A percentile compares a stretch with the other conserved stretches of the same genome.
phyloP scores from a whole-genome alignment of 2,888 invertebrate species.

The Rhingia rostrata region DNA sequence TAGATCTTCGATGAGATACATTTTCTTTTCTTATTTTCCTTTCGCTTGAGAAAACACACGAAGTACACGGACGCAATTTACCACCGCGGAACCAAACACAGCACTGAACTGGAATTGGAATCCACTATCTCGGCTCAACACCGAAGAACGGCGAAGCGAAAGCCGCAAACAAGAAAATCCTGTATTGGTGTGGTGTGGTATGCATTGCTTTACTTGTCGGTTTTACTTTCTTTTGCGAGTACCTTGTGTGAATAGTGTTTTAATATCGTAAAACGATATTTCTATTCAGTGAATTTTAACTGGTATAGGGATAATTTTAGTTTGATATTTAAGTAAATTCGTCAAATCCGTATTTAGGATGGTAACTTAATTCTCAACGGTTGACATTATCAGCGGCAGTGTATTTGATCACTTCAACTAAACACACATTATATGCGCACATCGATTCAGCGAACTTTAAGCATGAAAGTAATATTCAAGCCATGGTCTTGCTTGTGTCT shows the following conservation, averaged over 20 bases:
- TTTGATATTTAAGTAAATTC: no score
- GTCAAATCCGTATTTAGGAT: no score
- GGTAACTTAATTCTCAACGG: no score
- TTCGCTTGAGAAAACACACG: slow-evolving; percentile 42
- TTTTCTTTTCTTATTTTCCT: slow-evolving; percentile 22
- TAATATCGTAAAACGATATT: slow-evolving; percentile 55
- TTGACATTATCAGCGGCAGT: no score
- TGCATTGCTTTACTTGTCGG: slow-evolving; percentile 55
- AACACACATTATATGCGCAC: no score
- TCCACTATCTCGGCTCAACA: slow-evolving; percentile 50
- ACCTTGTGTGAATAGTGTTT: neutral
- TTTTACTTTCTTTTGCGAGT: slow-evolving; percentile 32
- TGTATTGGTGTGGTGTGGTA: slow-evolving; percentile 68
- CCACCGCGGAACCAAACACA: slow-evolving; percentile 67
- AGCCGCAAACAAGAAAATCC: slow-evolving; percentile 76
- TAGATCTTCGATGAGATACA: slow-evolving; percentile 27
- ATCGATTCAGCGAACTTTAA: no score
- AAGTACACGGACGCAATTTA: slow-evolving; percentile 52
- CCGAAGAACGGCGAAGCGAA: slow-evolving; percentile 72
- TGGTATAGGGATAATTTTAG: neutral
- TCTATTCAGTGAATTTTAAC: neutral
- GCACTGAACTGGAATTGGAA: slow-evolving; percentile 68
- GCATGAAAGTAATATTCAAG: no score
- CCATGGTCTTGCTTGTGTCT: no score
- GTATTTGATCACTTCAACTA: no score